phyloP scores from a whole-genome alignment of 2,113 vertebrate species.

The Climacteris rufus region DNA sequence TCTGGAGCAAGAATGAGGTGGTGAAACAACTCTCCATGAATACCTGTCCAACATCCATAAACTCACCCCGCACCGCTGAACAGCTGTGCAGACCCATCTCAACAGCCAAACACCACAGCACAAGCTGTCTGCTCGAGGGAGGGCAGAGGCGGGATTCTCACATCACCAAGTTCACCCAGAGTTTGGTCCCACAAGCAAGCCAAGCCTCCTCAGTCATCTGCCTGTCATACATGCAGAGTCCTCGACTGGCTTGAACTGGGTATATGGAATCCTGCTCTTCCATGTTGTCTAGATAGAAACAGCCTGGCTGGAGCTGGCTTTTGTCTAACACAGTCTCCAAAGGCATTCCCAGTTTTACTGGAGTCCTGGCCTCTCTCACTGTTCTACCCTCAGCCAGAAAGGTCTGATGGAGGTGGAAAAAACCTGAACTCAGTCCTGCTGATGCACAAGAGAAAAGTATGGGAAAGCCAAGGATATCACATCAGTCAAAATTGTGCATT shows the following conservation, averaged over 20 bases:
- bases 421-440: background rate
- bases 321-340: background rate
- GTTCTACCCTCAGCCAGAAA: background rate
- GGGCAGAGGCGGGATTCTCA: background rate
- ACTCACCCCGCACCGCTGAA: accelerated
- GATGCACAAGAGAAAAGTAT: background rate
- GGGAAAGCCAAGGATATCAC: background rate
- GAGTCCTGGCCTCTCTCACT: background rate
- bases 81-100: accelerated
- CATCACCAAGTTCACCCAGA: background rate
- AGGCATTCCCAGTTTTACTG: background rate
- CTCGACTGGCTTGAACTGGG: background rate
- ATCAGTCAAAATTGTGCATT: accelerated
- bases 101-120: background rate
- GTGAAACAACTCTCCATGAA: background rate
- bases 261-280: background rate
- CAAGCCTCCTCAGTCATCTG: background rate
- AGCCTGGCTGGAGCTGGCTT: background rate
- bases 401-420: background rate
- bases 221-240: accelerated
- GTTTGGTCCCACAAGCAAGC: background rate
- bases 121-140: background rate
- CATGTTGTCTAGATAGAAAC: background rate
- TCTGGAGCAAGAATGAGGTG: background rate
- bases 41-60: background rate